phyloP scores from a whole-genome alignment of 2,113 vertebrate species.

The Rhineura floridana region DNA sequence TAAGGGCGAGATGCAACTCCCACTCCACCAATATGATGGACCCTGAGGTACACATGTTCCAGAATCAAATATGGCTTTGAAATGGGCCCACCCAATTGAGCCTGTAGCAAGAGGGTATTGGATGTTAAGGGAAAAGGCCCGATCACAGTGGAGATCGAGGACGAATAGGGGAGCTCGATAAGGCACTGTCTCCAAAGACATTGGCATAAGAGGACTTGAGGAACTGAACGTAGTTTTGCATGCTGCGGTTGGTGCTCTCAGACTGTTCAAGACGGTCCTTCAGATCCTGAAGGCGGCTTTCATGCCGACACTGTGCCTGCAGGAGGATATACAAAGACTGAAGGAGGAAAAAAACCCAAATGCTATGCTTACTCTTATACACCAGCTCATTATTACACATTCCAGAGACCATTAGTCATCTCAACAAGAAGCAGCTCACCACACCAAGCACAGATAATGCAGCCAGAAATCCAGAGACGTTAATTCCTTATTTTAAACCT shows the following conservation, averaged over 20 bases:
- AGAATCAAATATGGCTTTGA: conserved; percentile 51
- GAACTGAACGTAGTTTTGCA: conserved; percentile 95
- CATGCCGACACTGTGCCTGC: conserved; percentile 84
- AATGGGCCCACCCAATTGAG: not conserved
- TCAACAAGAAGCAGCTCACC: not conserved
- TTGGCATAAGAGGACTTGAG: conserved; percentile 92
- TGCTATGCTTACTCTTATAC: fast-evolving
- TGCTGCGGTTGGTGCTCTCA: conserved; percentile 92
- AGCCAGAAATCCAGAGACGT: not conserved
- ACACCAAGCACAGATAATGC: not conserved
- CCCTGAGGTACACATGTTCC: not conserved
- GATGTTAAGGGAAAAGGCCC: fast-evolving
- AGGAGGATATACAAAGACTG: not conserved
- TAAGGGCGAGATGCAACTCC: not conserved
- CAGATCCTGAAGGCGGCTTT: conserved; percentile 88
- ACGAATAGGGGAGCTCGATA: conserved; percentile 78
- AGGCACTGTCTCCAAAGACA: conserved; percentile 85
- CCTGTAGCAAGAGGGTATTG: not conserved
- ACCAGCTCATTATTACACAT: not conserved
- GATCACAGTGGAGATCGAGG: conserved; percentile 77
- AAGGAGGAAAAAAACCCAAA: too few species aligned
- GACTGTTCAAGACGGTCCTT: conserved; percentile 91
- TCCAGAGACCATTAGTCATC: not conserved
- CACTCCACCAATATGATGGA: not conserved
- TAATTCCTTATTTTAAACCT: not conserved